Evolutionary conservation across 2,888 invertebrate genomes (phyloP).

Genomic region (Phytoseiulus persimilis): DNA sequence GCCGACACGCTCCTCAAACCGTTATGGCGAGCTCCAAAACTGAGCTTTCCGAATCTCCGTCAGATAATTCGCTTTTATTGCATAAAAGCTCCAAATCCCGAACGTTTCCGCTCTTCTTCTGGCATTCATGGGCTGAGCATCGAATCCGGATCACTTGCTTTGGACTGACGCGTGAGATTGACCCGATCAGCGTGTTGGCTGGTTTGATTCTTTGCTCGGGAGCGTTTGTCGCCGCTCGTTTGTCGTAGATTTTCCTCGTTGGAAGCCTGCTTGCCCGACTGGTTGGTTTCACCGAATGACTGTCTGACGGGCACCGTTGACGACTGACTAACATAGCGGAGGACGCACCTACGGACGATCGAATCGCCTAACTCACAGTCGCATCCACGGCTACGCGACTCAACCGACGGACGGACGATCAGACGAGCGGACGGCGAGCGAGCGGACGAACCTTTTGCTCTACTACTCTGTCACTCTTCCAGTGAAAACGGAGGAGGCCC

Average conservation of each 20-base stretch:
- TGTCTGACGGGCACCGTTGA: not conserved
- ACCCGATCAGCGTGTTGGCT: not conserved
- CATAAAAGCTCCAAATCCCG: too few species aligned
- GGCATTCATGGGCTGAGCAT: not conserved
- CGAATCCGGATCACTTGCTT: not conserved
- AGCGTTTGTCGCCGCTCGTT: not conserved
- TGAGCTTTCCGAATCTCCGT: too few species aligned
- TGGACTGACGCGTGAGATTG: not conserved
- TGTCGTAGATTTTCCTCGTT: not conserved
- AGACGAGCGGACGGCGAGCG: not conserved
- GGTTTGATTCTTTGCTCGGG: not conserved
- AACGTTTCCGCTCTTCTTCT: too few species aligned
- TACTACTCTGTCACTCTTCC: not conserved
- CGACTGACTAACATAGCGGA: not conserved
- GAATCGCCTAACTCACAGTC: not conserved
- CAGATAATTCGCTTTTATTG: too few species aligned
- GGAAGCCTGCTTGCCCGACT: not conserved
- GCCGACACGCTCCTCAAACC: too few species aligned
- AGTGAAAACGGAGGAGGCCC: slow-evolving; percentile 5
- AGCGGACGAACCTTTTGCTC: not conserved
- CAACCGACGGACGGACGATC: not conserved
- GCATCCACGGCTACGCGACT: not conserved
- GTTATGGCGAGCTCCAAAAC: too few species aligned
- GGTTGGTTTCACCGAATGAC: not conserved
- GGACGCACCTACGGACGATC: not conserved